Percentiles rank a stretch among this genome's conserved stretches.
phyloP scores from a whole-genome alignment of 2,797 vertebrate genomes.

The Galagoides demidoff region DNA sequence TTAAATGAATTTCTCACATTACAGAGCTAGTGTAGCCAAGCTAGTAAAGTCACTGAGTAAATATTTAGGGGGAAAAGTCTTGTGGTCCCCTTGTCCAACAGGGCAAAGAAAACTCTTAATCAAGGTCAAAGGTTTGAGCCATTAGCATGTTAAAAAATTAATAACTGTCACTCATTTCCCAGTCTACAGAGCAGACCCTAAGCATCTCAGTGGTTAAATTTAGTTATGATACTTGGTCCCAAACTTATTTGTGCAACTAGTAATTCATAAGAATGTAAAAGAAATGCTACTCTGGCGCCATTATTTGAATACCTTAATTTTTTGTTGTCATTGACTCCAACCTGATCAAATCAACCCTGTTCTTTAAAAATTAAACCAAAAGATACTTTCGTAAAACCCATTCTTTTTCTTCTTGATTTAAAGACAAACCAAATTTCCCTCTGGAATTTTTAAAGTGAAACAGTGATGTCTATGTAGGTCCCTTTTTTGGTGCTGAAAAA shows the following conservation, averaged over 20 bases:
- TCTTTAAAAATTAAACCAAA: neutral
- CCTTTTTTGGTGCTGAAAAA: constrained; percentile 19
- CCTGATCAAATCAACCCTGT: neutral
- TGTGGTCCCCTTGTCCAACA: neutral
- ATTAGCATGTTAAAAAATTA: neutral
- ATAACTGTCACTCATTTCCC: neutral
- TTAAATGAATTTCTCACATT: neutral
- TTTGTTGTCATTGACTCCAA: constrained; percentile 20
- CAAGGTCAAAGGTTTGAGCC: neutral
- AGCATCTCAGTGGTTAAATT: neutral
- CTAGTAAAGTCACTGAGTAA: neutral
- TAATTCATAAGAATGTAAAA: constrained; percentile 1
- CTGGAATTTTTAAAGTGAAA: constrained; percentile 1
- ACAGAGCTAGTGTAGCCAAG: neutral
- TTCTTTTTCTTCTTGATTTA: neutral
- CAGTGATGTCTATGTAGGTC: neutral
- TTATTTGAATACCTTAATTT: constrained; percentile 35
- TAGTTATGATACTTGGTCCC: neutral
- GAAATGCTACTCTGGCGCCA: neutral
- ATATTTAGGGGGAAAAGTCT: neutral
- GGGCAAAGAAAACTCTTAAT: neutral
- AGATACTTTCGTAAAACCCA: neutral
- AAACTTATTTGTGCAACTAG: neutral
- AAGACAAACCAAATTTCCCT: neutral
- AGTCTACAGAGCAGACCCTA: neutral